Conservation (phyloP, 2,113 vertebrate genomes). For the Platysteira castanea region DNA sequence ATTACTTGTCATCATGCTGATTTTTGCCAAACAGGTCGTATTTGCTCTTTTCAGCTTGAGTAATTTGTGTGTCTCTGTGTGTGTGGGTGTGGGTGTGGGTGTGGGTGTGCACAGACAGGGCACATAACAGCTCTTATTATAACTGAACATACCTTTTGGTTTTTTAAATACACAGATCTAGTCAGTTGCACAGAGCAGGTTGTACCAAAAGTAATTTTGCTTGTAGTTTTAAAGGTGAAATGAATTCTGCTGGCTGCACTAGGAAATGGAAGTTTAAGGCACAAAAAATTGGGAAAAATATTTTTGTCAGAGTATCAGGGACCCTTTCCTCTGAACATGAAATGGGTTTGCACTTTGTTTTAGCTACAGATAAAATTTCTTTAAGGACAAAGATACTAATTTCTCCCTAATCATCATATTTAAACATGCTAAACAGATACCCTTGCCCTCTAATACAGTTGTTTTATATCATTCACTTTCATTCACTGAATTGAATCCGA, state of each 20-base stretch:
- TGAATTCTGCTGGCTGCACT: not conserved
- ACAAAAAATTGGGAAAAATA: not conserved
- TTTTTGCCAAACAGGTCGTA: not conserved
- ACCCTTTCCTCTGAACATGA: not conserved
- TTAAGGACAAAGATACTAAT: not conserved
- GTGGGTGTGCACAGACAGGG: not conserved
- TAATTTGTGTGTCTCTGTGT: not conserved
- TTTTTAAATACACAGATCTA: not conserved
- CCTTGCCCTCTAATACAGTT: not conserved
- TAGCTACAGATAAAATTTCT: not conserved
- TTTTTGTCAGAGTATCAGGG: not conserved
- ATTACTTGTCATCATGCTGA: not conserved
- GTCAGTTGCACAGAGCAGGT: not conserved
- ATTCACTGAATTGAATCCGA: not conserved
- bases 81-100: too few relatives aligned
- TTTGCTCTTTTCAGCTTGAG: not conserved
- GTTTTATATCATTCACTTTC: not conserved
- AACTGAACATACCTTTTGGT: not conserved
- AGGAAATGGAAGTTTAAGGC: not conserved
- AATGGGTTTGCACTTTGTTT: rapidly evolving
- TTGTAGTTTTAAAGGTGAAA: not conserved
- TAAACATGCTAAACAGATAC: not conserved
- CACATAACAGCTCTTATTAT: not conserved
- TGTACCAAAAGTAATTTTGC: not conserved
- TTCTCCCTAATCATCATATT: not conserved